phyloP scores from a whole-genome alignment of 2,113 vertebrate species.

The Haemorhous mexicanus region DNA sequence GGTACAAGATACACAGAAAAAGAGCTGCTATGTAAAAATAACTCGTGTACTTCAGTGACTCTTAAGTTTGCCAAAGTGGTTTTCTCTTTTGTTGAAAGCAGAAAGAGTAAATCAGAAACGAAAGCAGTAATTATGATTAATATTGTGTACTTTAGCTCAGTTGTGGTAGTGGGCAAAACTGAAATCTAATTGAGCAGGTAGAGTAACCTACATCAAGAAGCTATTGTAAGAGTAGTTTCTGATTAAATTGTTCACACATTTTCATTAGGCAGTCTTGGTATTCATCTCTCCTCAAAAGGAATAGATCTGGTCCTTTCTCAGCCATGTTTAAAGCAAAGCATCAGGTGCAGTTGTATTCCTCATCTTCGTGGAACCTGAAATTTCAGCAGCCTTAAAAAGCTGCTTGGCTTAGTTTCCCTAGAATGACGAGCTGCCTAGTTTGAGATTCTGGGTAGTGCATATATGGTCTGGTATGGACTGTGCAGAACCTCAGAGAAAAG shows the following conservation, averaged over 20 bases:
- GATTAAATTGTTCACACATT: background rate
- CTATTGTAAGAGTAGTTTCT: background rate
- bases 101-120: background rate
- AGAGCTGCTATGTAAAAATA: background rate
- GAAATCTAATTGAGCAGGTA: background rate
- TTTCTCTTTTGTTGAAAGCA: background rate
- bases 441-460: background rate
- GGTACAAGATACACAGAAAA: background rate
- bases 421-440: background rate
- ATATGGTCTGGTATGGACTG: background rate
- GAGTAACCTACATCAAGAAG: background rate
- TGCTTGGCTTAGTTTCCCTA: background rate
- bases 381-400: background rate
- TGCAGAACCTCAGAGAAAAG: background rate
- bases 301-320: background rate
- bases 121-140: background rate
- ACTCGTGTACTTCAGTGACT: background rate
- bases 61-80: background rate
- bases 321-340: background rate
- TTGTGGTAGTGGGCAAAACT: background rate
- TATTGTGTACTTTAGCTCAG: background rate
- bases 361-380: background rate
- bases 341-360: background rate
- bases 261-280: background rate
- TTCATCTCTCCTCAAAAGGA: background rate